Evolutionary conservation across 2,797 vertebrate species (phyloP), one percentile per base, ranked within the genome.

Genomic region (Myripristis murdjan): DNA sequence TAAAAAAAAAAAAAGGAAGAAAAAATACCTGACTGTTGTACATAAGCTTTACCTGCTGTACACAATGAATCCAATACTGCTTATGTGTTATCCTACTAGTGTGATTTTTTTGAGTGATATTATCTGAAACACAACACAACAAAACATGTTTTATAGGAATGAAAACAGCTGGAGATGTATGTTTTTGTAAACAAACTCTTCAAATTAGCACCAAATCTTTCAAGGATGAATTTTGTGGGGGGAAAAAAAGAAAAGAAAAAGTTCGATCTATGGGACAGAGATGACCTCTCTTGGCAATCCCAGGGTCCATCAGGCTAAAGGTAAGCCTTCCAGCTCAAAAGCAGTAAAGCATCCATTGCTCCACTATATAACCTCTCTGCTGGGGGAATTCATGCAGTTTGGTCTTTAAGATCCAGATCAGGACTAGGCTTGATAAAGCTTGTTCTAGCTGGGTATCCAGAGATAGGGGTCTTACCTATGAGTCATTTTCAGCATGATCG

Each of bases 401-500:
- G 83, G 84, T 90, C 88, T 93, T 93, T 92, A 94, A 95, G 94
- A 95, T 94, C 89, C 85, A 80, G 81, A 94, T 94, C 92, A 85
- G 92, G 86, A 83, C 65, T 58, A 63, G 73, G 76, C 79, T 90
- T 90, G 93, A 95, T 95, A 95, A 95, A 91, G 84, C 91, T 94
- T 94, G 93, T 93, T 94, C 92, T 93, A 89, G 90, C 93, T 89
- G 93, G 86, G 76, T 89, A 89, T 93, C 89, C 87, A 90, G 85
- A 94, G 90, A 94, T 94, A 94, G 84, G 61, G 85, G 92, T 94
- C 93, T 95, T 93, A 95, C 94, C 94, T 94, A 89, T 86, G 90
- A 95, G 92, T 94, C 92, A 94, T 95, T 95, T 95, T 92, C 93
- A 92, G 93, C 93, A 93, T 94, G 93, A 95, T 95, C 91, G 89